Conservation (phyloP, 1,140 invertebrate species). For the Bombus waltoni region DNA sequence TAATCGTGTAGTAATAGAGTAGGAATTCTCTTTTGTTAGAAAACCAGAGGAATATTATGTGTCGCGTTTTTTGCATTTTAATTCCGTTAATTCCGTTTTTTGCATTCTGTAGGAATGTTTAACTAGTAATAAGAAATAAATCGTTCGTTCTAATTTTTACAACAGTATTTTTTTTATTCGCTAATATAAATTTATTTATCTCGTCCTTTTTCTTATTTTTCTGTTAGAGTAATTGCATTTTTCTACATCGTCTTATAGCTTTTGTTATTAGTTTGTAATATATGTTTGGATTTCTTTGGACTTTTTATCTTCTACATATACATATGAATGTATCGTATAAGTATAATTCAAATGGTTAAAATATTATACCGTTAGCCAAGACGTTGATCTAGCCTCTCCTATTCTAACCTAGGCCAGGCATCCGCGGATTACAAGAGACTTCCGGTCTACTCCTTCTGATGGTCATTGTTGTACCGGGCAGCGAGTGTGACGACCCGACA, state of each 20-base stretch:
- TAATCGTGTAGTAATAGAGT: no score
- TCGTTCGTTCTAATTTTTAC: no score
- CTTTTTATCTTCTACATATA: no score
- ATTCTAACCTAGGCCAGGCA: slow-evolving; percentile 63
- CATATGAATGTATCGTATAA: not conserved
- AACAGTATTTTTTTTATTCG: no score
- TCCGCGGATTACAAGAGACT: slow-evolving; percentile 77
- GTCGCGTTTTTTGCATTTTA: not conserved
- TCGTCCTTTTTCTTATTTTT: no score
- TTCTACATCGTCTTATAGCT: no score
- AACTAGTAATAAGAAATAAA: no score
- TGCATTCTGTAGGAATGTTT: not conserved
- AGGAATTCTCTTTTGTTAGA: not conserved
- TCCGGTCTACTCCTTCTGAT: slow-evolving; percentile 72
- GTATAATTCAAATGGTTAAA: not conserved
- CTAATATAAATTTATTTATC: no score
- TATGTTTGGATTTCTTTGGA: no score
- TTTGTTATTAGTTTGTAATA: no score
- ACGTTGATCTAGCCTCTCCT: not conserved
- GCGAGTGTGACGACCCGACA: slow-evolving; percentile 78
- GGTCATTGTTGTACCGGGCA: slow-evolving; percentile 76
- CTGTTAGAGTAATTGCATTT: no score
- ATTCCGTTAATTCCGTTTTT: not conserved
- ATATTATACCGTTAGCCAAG: not conserved
- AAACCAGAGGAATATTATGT: not conserved